These are phyloP conservation scores for Elysia crispata DNA, from an alignment of 2,888 invertebrate species.

Conservation along the genomic window DNA sequence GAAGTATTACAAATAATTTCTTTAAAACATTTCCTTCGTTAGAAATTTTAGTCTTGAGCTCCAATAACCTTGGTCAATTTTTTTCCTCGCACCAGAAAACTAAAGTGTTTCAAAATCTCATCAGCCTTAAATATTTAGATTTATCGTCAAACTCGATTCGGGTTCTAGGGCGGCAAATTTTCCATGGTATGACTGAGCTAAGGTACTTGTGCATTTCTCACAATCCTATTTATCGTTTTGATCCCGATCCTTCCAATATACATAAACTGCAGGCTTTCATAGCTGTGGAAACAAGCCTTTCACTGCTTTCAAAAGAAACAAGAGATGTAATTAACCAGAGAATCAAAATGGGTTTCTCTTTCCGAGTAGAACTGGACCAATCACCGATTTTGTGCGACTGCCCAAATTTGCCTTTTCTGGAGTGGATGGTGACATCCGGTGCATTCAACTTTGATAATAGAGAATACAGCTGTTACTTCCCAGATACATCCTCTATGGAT, in stretches of 20 bases:
- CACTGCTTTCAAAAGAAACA: background rate
- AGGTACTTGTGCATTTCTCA: background rate
- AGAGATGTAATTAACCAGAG: too few species aligned
- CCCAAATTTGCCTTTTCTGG: slow-evolving; percentile 25
- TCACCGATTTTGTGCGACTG: slow-evolving; percentile 31
- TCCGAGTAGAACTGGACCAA: slow-evolving; percentile 19
- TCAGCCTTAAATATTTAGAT: background rate
- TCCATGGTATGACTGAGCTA: background rate
- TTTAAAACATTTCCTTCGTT: slow-evolving; percentile 25
- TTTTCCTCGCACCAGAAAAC: background rate
- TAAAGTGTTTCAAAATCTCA: background rate
- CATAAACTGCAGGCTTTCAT: background rate
- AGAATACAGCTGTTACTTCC: background rate
- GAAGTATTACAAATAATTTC: background rate
- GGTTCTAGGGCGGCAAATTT: background rate
- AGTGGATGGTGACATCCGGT: slow-evolving; percentile 22
- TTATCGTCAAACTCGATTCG: slow-evolving; percentile 10
- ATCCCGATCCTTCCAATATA: slow-evolving; percentile 1
- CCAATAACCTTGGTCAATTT: background rate
- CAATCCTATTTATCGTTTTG: background rate
- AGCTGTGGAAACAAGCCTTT: background rate
- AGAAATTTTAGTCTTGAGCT: background rate
- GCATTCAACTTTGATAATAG: background rate
- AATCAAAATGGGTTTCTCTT: background rate
- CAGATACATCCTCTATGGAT: background rate